A percentile compares a stretch with the other conserved stretches of the same genome.
These are phyloP conservation scores for Habropoda laboriosa DNA, from an alignment of 1,140 invertebrate species.

Conservation along the genomic window DNA sequence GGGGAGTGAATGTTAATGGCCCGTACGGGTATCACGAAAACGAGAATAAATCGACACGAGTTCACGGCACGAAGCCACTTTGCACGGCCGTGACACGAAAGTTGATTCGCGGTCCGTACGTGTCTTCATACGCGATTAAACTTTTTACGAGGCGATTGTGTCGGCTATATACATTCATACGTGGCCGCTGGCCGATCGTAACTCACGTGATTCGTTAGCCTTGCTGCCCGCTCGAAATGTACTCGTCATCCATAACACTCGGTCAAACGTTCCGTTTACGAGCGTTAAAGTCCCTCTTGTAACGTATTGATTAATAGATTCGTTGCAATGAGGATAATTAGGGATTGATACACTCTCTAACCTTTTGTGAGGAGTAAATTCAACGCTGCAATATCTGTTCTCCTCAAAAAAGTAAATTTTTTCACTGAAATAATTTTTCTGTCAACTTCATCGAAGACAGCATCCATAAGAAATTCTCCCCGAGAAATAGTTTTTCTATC, in stretches of 20 bases:
- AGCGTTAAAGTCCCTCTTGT: background rate
- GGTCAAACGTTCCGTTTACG: background rate
- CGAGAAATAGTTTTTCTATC: no score
- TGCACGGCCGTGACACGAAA: constrained; percentile 29
- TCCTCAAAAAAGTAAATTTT: no score
- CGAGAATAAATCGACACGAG: constrained; percentile 31
- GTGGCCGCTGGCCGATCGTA: constrained; percentile 9
- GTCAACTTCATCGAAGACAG: no score
- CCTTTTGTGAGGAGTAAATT: no score
- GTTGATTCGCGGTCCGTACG: constrained; percentile 18
- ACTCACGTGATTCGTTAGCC: constrained; percentile 18
- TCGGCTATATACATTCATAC: background rate
- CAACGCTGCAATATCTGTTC: no score
- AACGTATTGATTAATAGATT: background rate
- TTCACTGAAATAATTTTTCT: no score
- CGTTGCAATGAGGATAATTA: background rate
- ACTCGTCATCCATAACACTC: background rate
- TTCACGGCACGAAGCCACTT: constrained; percentile 29
- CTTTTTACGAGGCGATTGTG: constrained; percentile 32
- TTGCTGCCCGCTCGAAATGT: background rate
- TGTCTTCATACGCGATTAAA: constrained; percentile 40
- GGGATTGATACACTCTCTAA: no score
- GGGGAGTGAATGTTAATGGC: constrained; percentile 34
- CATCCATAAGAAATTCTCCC: no score
- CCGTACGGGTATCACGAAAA: constrained; percentile 11